Evolutionary conservation across 2,888 invertebrate genomes (phyloP).

Genomic region (Xanthia icteritia): DNA sequence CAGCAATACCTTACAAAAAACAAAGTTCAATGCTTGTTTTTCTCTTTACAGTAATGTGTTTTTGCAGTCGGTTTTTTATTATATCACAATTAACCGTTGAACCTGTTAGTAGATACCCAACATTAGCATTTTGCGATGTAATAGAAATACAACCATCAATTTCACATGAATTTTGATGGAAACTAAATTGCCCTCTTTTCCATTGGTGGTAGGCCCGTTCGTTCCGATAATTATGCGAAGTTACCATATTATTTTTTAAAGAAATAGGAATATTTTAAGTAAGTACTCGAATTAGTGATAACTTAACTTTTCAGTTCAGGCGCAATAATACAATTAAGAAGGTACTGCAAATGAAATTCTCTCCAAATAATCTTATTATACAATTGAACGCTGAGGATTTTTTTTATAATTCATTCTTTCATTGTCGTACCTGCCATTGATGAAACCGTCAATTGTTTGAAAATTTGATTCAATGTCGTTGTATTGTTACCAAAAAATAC

Average conservation of each 20-base stretch:
- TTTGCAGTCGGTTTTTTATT: too few species aligned
- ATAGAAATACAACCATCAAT: neutral
- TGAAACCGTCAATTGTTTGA: neutral
- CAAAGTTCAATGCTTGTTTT: too few species aligned
- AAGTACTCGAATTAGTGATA: neutral
- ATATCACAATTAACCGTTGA: neutral
- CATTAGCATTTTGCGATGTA: neutral
- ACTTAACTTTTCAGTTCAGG: neutral
- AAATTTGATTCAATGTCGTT: constrained; percentile 5
- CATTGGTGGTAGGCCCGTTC: neutral
- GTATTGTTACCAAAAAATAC: constrained; percentile 26
- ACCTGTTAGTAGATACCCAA: too few species aligned
- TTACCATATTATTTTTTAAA: too few species aligned
- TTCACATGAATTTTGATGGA: neutral
- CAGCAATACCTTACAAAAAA: too few species aligned
- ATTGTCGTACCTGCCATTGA: neutral
- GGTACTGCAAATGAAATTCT: neutral
- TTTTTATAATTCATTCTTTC: neutral
- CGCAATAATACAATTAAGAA: neutral
- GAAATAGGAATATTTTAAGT: neutral
- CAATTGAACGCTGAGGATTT: neutral
- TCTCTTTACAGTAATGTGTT: too few species aligned
- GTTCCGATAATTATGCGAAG: neutral
- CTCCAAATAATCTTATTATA: neutral
- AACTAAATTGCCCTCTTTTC: neutral